phyloP scores from a whole-genome alignment of 2,797 vertebrate species.

The Hephaestus fuliginosus region DNA sequence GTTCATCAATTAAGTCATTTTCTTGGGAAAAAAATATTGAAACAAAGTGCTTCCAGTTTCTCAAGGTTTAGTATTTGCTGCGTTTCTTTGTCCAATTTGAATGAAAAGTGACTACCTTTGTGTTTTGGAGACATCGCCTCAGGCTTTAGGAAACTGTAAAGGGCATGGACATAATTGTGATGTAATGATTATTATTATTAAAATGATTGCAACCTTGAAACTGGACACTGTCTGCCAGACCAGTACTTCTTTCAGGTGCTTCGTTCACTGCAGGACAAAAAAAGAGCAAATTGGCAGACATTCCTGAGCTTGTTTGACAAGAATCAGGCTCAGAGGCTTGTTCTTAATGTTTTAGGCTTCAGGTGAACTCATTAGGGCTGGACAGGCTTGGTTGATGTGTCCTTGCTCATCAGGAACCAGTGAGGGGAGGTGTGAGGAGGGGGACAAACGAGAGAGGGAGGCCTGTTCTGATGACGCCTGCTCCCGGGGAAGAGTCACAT shows the following conservation, averaged over 20 bases:
- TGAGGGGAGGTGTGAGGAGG: not conserved
- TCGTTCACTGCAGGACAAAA: too few species aligned
- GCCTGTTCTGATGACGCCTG: conserved; percentile 55
- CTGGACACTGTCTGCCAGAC: not conserved
- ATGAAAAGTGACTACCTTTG: not conserved
- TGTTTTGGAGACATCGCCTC: not conserved
- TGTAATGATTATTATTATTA: not conserved
- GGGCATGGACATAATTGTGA: not conserved
- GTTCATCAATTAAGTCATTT: not conserved
- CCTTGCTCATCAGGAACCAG: conserved; percentile 52
- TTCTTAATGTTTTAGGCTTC: conserved; percentile 22
- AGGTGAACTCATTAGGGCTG: conserved; percentile 17
- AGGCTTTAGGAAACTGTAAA: not conserved
- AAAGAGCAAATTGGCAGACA: not conserved
- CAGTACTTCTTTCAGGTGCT: not conserved
- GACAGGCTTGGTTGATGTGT: conserved; percentile 31
- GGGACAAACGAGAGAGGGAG: conserved; percentile 34
- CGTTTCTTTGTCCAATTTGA: not conserved
- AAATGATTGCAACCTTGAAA: not conserved
- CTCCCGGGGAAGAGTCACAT: conserved; percentile 66
- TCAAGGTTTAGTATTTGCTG: not conserved
- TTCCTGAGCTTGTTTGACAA: not conserved
- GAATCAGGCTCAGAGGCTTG: not conserved
- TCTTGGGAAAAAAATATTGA: not conserved
- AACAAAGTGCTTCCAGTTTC: not conserved